These are phyloP conservation scores for Apamea sordens DNA, from an alignment of 2,888 invertebrate species.

Conservation along the genomic window DNA sequence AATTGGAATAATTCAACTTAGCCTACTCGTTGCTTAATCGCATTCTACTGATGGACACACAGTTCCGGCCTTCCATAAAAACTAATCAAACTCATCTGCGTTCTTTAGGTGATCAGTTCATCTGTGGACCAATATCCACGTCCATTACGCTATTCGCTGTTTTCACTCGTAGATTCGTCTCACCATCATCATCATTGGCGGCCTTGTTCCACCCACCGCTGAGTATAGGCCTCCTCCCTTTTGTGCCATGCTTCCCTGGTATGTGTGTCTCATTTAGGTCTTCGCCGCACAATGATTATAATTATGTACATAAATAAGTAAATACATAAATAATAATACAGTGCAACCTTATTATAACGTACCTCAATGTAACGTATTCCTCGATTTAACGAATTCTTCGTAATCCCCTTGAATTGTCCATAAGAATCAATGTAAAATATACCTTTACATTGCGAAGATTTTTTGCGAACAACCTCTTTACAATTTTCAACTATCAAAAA, in stretches of 20 bases:
- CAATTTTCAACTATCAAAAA: too few species aligned
- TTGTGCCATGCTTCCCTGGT: neutral
- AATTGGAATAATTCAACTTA: neutral
- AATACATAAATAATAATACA: too few species aligned
- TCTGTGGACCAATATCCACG: neutral
- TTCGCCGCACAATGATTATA: neutral
- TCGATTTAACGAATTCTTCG: too few species aligned
- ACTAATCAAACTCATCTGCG: neutral
- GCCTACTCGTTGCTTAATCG: too few species aligned
- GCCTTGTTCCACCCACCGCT: neutral
- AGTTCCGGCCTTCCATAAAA: neutral
- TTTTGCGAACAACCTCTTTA: too few species aligned
- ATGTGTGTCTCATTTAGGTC: neutral
- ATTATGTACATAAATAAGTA: too few species aligned
- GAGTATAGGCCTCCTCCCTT: neutral
- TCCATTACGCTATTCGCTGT: neutral
- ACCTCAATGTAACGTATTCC: too few species aligned
- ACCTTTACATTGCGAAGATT: too few species aligned
- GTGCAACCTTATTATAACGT: too few species aligned
- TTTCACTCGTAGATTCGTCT: neutral
- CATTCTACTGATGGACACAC: neutral
- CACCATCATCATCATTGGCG: neutral
- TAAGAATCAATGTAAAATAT: too few species aligned
- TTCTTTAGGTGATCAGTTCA: too few species aligned
- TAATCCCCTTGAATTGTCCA: too few species aligned